Conservation (phyloP, 2,888 invertebrate genomes). For the Agrochola lota region DNA sequence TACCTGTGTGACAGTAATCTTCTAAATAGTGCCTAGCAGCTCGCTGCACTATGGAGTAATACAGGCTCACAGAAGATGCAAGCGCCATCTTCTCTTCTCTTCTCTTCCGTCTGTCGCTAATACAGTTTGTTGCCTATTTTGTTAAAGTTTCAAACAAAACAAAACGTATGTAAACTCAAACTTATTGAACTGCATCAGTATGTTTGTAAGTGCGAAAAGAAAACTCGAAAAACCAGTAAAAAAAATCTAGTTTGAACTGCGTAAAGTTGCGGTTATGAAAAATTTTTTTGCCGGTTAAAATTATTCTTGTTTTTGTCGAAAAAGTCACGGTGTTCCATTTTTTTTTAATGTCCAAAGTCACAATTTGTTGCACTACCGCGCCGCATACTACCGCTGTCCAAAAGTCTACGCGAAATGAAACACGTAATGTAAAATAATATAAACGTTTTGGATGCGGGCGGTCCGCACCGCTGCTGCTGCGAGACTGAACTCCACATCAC, state of each 20-base stretch:
- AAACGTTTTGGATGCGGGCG: constrained; percentile 86
- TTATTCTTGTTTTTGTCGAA: constrained; percentile 68
- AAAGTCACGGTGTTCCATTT: constrained; percentile 80
- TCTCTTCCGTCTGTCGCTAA: constrained; percentile 79
- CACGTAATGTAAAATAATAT: constrained; percentile 89
- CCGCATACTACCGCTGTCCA: constrained; percentile 87
- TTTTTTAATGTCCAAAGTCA: constrained; percentile 85
- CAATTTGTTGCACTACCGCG: constrained; percentile 87
- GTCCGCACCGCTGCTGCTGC: constrained; percentile 85
- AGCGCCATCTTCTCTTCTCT: constrained; percentile 88
- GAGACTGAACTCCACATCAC: constrained; percentile 80
- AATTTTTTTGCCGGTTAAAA: constrained; percentile 79
- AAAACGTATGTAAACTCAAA: constrained; percentile 81
- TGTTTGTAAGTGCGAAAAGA: constrained; percentile 73
- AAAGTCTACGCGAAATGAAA: constrained; percentile 90
- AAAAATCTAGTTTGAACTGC: constrained; percentile 88
- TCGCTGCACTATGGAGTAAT: constrained; percentile 93
- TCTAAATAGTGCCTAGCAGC: constrained; percentile 92
- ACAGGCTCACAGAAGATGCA: constrained; percentile 92
- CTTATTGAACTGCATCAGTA: constrained; percentile 79
- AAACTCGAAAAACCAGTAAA: constrained; percentile 80
- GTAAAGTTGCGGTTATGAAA: constrained; percentile 86
- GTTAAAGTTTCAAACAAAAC: constrained; percentile 81
- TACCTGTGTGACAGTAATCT: constrained; percentile 92
- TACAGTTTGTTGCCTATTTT: constrained; percentile 78